These are phyloP conservation scores for Cephus nigrinus DNA, from an alignment of 2,888 invertebrate genomes.

Conservation along the genomic window DNA sequence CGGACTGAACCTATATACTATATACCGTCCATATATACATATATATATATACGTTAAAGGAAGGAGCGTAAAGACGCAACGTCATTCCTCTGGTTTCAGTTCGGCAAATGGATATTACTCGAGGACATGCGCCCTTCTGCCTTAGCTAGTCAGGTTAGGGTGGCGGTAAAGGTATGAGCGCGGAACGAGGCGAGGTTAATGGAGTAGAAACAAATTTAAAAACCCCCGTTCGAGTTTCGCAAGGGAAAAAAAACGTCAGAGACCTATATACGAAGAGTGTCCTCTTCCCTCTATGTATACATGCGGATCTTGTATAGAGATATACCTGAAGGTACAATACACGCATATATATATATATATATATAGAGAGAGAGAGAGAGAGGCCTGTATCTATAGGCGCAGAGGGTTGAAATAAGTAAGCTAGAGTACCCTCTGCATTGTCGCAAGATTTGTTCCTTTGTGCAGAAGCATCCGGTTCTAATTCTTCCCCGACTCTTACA, in stretches of 20 bases:
- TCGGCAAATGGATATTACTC: conserved; percentile 45
- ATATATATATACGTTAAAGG: background rate
- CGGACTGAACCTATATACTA: background rate
- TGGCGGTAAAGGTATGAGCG: conserved; percentile 20
- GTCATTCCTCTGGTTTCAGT: background rate
- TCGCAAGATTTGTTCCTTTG: background rate
- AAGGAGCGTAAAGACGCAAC: conserved; percentile 1
- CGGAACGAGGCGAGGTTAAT: conserved; percentile 47
- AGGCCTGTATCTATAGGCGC: background rate
- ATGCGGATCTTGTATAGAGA: background rate
- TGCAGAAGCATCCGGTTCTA: background rate
- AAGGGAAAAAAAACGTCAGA: background rate
- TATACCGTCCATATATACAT: too few relatives aligned
- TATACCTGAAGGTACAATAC: background rate
- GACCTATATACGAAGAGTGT: background rate
- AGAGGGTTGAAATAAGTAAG: background rate
- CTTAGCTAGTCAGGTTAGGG: conserved; percentile 19
- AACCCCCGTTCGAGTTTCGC: conserved; percentile 31
- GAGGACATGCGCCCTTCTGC: conserved; percentile 24
- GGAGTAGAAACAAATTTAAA: conserved; percentile 58
- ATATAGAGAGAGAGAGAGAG: too few relatives aligned
- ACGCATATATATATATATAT: background rate
- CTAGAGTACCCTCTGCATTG: background rate
- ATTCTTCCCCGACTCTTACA: background rate
- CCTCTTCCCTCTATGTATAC: background rate